Base-by-base conservation (phyloP, 1,140 invertebrate species). In the Bombus haemorrhoidalis region DNA sequence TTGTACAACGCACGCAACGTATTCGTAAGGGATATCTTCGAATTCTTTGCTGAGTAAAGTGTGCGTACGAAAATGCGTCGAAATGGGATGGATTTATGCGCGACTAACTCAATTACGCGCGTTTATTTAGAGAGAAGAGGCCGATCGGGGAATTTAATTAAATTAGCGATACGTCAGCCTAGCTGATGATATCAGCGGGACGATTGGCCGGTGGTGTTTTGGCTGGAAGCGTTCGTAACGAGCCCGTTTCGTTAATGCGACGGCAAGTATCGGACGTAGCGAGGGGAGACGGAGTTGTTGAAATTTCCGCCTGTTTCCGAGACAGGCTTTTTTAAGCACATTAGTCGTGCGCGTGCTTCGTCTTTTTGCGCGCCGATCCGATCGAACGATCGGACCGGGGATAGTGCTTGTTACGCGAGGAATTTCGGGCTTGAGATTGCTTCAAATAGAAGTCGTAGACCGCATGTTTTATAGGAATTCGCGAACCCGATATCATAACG, bases 51-150 rank as follows among this genome's bases (percentile, higher is more conserved):
- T 0, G 47, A 53, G 47, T 6, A 53, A 53, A 53, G 47, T 53
- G 47, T 22, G 18, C 28, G n/a, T 0, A 22, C 12, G 10, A 62
- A 25, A 3, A 53, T n/a, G n/a, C 22, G 43, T 75, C 43, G 25
- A 22, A 22, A 39, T 22, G 22, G 10, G 74, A 32, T 69, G 22
- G 74, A 83, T 83, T 82, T 68, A 83, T 77, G 59, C 39, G 68
- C 15, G 3, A 43, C 53, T 64, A 47, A 39, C 34, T 76, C 68
- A 66, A 53, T 68, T 69, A 62, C 64, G 18, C 39, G 13, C 37
- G 13, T 47, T 28, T 15, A 3, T 1, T 0, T 41, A 25, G 25
- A 22, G 25, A 22, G 41, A 43, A 0, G 15, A 1, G 5, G 28
- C 25, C 10, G 39, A 41, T 28, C n/a, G 59, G 8, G 18, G 74